Percentiles rank a stretch among this genome's conserved stretches.
Evolutionary conservation across 2,113 vertebrate genomes (phyloP).

Genomic region (Abramis brama): DNA sequence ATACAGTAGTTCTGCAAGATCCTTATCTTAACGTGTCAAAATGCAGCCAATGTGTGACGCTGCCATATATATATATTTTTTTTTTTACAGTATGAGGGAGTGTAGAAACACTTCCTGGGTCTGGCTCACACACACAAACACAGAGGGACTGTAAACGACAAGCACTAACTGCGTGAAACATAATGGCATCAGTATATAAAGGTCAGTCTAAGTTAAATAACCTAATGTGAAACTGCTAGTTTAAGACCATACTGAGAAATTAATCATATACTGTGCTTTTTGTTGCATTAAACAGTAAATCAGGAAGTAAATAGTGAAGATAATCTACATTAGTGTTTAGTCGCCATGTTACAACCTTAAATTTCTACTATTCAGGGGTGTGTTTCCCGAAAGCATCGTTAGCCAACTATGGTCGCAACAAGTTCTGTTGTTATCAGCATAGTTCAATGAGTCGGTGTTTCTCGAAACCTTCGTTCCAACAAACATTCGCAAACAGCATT

Average conservation of each 20-base stretch:
- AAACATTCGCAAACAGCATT: too few species aligned
- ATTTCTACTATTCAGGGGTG: not conserved
- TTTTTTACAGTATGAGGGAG: not conserved
- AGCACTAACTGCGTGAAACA: too few species aligned
- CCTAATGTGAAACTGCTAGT: not conserved
- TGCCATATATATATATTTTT: too few species aligned
- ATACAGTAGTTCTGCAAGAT: not conserved
- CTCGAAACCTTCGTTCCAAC: too few species aligned
- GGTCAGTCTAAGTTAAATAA: not conserved
- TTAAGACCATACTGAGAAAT: not conserved
- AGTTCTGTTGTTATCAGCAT: too few species aligned
- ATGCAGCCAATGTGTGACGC: too few species aligned
- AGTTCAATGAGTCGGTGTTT: too few species aligned
- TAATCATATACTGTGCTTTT: not conserved
- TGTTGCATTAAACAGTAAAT: not conserved
- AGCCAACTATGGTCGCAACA: too few species aligned
- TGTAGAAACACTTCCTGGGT: not conserved
- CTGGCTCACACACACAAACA: not conserved
- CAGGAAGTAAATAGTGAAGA: not conserved
- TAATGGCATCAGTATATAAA: not conserved
- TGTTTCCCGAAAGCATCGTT: too few species aligned
- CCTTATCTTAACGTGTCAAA: not conserved
- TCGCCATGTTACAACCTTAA: not conserved
- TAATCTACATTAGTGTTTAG: not conserved
- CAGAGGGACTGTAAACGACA: not conserved